These are phyloP conservation scores for Bombus cullumanus DNA, from an alignment of 1,140 invertebrate genomes.

Conservation along the genomic window DNA sequence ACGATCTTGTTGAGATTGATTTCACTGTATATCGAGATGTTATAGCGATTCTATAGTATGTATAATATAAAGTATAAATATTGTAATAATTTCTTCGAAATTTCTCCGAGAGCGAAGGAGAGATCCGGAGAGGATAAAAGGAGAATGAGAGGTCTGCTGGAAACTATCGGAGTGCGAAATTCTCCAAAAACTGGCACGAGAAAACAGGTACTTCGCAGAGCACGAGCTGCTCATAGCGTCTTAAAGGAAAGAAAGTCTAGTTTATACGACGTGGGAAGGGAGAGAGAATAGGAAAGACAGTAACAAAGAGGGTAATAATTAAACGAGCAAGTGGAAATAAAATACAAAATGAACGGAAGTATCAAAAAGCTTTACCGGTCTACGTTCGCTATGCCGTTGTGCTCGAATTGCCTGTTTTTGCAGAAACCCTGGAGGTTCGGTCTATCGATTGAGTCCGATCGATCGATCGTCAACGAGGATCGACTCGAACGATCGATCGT, in stretches of 20 bases:
- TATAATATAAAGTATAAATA: not conserved
- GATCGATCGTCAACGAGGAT: constrained; percentile 15
- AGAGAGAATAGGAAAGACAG: not conserved
- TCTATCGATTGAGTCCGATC: constrained; percentile 9
- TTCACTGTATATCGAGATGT: constrained; percentile 22
- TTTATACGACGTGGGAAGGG: not conserved
- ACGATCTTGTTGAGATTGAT: constrained; percentile 11
- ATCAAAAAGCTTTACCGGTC: constrained; percentile 53
- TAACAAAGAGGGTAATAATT: constrained; percentile 33
- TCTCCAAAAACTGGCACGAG: not conserved
- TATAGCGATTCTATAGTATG: constrained; percentile 12
- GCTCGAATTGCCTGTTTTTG: constrained; percentile 70
- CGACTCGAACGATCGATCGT: constrained; percentile 36
- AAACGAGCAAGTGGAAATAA: constrained; percentile 24
- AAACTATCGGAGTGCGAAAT: not conserved
- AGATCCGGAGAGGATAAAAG: not conserved
- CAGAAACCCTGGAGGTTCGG: constrained; percentile 26
- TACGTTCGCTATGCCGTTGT: constrained; percentile 43
- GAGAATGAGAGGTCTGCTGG: not conserved
- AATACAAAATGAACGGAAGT: constrained; percentile 19
- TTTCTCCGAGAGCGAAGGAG: not conserved
- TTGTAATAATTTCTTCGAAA: constrained; percentile 17
- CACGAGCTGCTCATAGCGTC: not conserved
- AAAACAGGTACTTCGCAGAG: constrained; percentile 39
- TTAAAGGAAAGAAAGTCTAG: not conserved